Conservation (phyloP, 2,797 vertebrate genomes). For the Acrocephalus scirpaceus region DNA sequence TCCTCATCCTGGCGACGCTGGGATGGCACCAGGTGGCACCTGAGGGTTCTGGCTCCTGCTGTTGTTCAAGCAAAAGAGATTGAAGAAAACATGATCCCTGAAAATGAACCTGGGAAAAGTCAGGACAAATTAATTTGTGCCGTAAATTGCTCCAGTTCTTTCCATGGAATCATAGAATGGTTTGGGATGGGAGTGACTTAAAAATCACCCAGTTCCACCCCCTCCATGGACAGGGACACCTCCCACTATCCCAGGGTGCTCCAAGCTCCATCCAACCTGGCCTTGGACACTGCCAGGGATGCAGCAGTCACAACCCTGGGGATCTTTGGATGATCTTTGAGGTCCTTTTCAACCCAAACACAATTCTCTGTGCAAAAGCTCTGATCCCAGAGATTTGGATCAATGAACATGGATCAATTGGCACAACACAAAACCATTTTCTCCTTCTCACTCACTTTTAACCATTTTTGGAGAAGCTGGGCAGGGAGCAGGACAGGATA, state of each 20-base stretch:
- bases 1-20: background rate
- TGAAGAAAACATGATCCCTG: background rate
- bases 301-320: background rate
- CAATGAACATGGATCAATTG: fast-evolving
- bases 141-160: background rate
- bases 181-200: background rate
- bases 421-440: background rate
- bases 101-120: background rate
- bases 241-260: background rate
- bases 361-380: background rate
- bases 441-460: background rate
- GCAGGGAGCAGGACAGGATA: background rate
- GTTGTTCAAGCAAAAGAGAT: background rate
- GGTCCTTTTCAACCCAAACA: background rate
- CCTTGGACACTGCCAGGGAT: background rate
- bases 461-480: background rate
- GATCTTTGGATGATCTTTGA: background rate
- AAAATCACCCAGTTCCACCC: background rate
- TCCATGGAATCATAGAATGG: background rate
- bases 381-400: background rate
- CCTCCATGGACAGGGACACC: background rate
- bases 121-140: background rate
- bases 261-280: fast-evolving
- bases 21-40: background rate
- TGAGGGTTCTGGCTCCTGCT: background rate